Base-by-base conservation (phyloP, 2,797 vertebrate species). In the Tachyglossus aculeatus region DNA sequence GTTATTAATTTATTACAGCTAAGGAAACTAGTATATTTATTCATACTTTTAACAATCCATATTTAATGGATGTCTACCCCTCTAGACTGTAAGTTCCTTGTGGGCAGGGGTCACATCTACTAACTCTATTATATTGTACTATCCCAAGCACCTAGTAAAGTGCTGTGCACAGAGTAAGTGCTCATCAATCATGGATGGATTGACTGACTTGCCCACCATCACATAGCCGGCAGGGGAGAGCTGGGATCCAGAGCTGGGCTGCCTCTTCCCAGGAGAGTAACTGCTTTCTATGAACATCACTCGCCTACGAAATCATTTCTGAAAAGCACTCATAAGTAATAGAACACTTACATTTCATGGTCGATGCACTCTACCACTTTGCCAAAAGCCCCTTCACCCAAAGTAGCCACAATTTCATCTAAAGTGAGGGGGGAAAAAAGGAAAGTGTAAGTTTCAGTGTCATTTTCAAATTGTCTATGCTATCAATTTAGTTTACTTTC, bases 361-460 rank as follows among this genome's bases (percentile, higher is more conserved):
- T 96, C 96, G 85, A 95, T 92, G 85, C 95, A 96, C 85, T 96
- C 95, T 9, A 94, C 95, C 11, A 96, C 96, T 90, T 95, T 96
- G 75, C 96, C 96, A 95, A 96, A 96, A 85, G 96, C 95, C 78
- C 96, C 96, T 91, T 96, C 96, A 89, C 96, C 96, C 78, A 96
- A 90, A 89, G 94, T 95, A 87, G 93, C 92, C 89, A 96, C 85
- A 85, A 96, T 95, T 90, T 96, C 95, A 95, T 96, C 95, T 96
- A 94, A 5, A 86, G 79, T 67, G 51, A 82, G 71, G 62, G 67
- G 55, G 55, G 56, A 9, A 68, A 64, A 69, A 66, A 68, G 24
- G n/a, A n/a, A 51, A 8, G 45, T 74, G 12, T 69, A 83, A 85
- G 77, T 56, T 24, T 34, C 45, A 16, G 11, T 58, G 19, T n/a